Evolutionary conservation across 2,888 invertebrate genomes (phyloP).

Genomic region (Hetaerina titia): DNA sequence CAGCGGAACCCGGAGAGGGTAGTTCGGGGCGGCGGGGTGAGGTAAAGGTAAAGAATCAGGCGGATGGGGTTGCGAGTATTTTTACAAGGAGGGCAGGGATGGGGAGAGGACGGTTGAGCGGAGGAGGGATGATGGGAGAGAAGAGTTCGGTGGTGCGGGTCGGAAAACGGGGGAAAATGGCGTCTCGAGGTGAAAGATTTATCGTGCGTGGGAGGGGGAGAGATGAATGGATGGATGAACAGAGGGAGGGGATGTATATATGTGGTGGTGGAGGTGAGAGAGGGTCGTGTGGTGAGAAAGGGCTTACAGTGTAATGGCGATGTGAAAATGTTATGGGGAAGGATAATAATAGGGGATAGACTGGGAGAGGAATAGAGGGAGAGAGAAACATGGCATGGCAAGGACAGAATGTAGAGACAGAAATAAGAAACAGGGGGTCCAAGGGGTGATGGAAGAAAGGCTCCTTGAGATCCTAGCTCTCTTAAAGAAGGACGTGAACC

Average conservation of each 20-base stretch:
- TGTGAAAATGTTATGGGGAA: neutral
- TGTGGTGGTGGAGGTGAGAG: neutral
- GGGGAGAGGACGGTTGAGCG: neutral
- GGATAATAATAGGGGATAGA: neutral
- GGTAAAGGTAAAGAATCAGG: neutral
- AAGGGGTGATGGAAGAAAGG: neutral
- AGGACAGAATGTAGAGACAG: neutral
- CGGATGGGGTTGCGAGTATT: neutral
- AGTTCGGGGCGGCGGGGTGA: neutral
- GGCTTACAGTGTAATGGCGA: neutral
- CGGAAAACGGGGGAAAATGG: constrained; percentile 45
- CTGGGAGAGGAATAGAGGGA: neutral
- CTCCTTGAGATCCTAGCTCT: no score
- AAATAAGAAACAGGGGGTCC: neutral
- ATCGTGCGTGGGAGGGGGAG: neutral
- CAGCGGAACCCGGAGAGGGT: neutral
- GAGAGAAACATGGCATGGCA: neutral
- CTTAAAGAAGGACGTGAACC: no score
- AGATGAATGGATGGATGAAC: neutral
- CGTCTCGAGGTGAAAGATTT: constrained; percentile 51
- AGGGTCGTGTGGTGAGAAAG: neutral
- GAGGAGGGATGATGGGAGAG: neutral
- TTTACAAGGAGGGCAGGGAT: neutral
- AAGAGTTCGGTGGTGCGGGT: neutral
- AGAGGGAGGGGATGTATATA: no score